phyloP scores from a whole-genome alignment of 2,113 vertebrate species.

The Hystrix brachyura region DNA sequence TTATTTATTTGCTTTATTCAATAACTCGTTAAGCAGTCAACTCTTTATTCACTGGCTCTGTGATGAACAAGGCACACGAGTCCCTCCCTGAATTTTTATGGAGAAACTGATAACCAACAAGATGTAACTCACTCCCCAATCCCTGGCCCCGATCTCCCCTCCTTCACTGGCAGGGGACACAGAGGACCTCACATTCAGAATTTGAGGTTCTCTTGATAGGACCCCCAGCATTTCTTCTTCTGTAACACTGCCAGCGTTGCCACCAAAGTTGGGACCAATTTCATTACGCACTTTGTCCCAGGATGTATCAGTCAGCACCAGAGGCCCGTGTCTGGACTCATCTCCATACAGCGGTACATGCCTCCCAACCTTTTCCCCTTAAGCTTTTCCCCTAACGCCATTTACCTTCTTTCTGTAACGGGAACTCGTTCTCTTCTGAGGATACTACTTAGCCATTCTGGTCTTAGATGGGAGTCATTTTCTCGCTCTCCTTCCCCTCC shows the following conservation, averaged over 20 bases:
- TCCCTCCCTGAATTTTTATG: not conserved
- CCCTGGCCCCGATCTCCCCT: not conserved
- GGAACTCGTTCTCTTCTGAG: not conserved
- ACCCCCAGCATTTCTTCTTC: not conserved
- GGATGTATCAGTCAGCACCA: not conserved
- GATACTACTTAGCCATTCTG: not conserved
- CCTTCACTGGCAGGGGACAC: not conserved
- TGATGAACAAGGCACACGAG: not conserved
- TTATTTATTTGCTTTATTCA: not conserved
- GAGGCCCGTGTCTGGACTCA: not conserved
- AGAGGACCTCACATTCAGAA: not conserved
- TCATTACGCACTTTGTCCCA: not conserved
- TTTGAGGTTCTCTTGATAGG: not conserved
- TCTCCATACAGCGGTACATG: accelerated
- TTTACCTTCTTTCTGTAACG: not conserved
- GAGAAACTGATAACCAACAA: not conserved
- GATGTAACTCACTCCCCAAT: not conserved
- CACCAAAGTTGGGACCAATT: not conserved
- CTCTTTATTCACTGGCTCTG: not conserved
- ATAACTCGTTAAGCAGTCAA: not conserved
- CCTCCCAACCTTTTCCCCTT: not conserved
- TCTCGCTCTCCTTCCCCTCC: not conserved
- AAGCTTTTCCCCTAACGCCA: not conserved
- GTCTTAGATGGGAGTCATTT: not conserved
- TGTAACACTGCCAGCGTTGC: not conserved